Percentiles rank a stretch among this genome's conserved stretches.
Conservation (phyloP, 2,888 invertebrate genomes). For the Thymelicus sylvestris region DNA sequence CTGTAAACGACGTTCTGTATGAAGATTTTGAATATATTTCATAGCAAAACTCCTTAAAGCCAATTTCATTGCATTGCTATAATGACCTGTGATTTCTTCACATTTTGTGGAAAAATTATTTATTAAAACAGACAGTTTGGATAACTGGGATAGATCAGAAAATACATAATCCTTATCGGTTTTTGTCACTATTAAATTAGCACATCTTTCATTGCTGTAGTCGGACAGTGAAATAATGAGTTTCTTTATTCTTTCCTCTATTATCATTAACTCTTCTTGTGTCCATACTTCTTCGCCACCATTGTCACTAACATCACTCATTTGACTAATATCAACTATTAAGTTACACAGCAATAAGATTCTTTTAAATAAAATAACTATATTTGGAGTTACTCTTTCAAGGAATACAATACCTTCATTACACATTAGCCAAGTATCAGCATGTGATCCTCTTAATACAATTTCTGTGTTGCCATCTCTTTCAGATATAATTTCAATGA, state of each 20-base stretch:
- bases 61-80: conserved; percentile 91
- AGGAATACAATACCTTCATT: conserved; percentile 89
- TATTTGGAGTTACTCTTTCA: conserved; percentile 86
- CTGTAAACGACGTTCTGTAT: conserved; percentile 94
- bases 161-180: conserved; percentile 89
- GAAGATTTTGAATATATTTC: conserved; percentile 96
- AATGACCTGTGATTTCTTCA: conserved; percentile 89
- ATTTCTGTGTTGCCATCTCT: conserved; percentile 77
- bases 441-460: conserved; percentile 73
- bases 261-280: conserved; percentile 87
- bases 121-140: conserved; percentile 90
- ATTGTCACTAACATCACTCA: conserved; percentile 83
- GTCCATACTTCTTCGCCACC: conserved; percentile 89
- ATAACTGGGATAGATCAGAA: conserved; percentile 90
- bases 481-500: conserved; percentile 88
- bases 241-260: conserved; percentile 89
- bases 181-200: conserved; percentile 93
- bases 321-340: conserved; percentile 89
- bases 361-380: conserved; percentile 89
- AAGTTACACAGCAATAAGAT: conserved; percentile 90
- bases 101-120: conserved; percentile 91
- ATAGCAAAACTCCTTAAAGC: conserved; percentile 95
- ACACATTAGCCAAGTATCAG: conserved; percentile 84
- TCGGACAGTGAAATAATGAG: conserved; percentile 93
- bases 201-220: conserved; percentile 96